Base-by-base conservation (phyloP, 2,888 invertebrate genomes). In the Ochropleura plecta region DNA sequence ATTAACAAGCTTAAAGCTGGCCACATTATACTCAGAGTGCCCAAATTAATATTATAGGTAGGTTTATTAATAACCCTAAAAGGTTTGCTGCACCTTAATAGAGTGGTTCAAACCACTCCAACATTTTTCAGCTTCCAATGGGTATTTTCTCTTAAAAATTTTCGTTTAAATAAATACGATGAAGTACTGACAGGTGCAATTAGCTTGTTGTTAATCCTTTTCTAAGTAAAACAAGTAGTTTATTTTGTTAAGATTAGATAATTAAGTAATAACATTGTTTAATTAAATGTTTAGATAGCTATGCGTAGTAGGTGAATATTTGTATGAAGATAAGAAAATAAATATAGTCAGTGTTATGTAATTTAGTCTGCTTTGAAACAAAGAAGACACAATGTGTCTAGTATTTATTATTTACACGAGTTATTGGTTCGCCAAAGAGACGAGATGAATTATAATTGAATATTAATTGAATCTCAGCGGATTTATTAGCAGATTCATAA, bases 231-330 rank as follows among this genome's bases (percentile, higher is more conserved):
- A 84, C 59, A 67, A 80, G 44, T 59, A 51, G 30, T 49, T 81
- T 48, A 0, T 63, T 53, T 67, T 84, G 66, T 84, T 80, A 51
- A 67, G 16, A 55, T 74, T 14, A 79, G 57, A 71, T 83, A 78
- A 80, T 53, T 68, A 65, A 42, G 40, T 62, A 62, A 44, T 62
- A 60, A 59, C 20, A 48, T 60, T 73, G 59, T 73, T 83, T 80
- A 80, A 64, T 55, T 57, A 63, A 67, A 70, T 75, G n/a, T 81
- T 80, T 81, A 64, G 49, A 59, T 64, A 67, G 16, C 49, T 66
- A 40, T 70, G 81, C 76, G 70, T 83, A 60, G 42, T 62, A 42
- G 59, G 59, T 83, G 62, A 66, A 76, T 75, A 66, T 84, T 84
- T 66, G 46, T 44, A 20, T 4, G 5, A 12, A n/a, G 84, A 83